Conservation (phyloP, 2,113 vertebrate species). For the Aythya baeri region DNA sequence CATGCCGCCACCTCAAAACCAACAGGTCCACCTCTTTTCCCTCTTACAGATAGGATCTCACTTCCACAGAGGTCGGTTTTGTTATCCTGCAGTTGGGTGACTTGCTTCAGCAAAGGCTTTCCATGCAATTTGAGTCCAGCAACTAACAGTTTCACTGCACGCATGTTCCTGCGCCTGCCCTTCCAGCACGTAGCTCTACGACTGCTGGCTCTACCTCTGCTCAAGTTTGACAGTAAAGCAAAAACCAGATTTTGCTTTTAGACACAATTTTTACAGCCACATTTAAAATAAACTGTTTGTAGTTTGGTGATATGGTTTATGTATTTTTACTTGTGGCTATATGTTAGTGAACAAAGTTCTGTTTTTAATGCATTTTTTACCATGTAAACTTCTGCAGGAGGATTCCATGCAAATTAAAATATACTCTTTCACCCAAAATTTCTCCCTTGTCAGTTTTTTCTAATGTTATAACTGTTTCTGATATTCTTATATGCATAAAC, state of each 20-base stretch:
- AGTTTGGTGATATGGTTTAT: neutral
- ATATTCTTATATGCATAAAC: neutral
- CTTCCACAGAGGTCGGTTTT: neutral
- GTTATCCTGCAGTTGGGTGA: neutral
- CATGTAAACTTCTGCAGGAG: slow-evolving; percentile 21
- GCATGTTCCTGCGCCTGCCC: neutral
- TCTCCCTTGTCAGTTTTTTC: neutral
- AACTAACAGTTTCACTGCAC: fast-evolving
- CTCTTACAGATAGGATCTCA: fast-evolving
- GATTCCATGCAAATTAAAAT: slow-evolving; percentile 5
- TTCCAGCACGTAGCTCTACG: fast-evolving
- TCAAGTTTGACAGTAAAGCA: neutral
- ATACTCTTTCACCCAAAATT: neutral
- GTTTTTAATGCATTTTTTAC: slow-evolving; percentile 28
- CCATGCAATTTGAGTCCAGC: neutral
- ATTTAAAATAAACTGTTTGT: neutral
- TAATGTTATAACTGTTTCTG: neutral
- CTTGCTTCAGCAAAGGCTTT: neutral
- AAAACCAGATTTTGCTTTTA: neutral
- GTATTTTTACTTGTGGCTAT: neutral
- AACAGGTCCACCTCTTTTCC: neutral
- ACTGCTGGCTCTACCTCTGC: neutral
- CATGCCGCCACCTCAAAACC: neutral
- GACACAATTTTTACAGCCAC: neutral
- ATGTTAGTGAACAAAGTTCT: neutral